These are phyloP conservation scores for Zeuzera pyrina DNA, from an alignment of 2,888 invertebrate genomes.

Conservation along the genomic window DNA sequence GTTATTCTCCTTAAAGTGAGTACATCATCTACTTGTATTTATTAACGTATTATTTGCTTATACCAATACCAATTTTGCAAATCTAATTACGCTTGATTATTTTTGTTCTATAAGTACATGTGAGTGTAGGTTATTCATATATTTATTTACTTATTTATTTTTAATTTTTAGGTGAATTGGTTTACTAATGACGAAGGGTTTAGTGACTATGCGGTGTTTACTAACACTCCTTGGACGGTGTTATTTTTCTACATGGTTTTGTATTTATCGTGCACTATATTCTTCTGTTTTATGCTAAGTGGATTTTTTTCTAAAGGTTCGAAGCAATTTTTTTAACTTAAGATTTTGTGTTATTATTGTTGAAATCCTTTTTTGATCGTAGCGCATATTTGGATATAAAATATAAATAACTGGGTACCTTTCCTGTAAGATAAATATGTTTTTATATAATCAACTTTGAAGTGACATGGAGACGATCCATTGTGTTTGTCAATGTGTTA, in stretches of 20 bases:
- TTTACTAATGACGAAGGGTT: constrained; percentile 56
- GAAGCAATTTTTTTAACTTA: not conserved
- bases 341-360: not conserved
- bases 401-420: too few species aligned
- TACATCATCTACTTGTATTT: too few species aligned
- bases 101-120: not conserved
- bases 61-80: too few species aligned
- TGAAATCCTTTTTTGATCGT: constrained; percentile 1
- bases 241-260: constrained; percentile 80
- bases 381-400: too few species aligned
- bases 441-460: too few species aligned
- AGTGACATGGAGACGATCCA: too few species aligned
- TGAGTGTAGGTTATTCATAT: not conserved
- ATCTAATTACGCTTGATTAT: too few species aligned
- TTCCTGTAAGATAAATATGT: too few species aligned
- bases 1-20: constrained; percentile 73
- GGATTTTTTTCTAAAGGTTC: constrained; percentile 85
- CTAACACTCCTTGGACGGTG: constrained; percentile 77
- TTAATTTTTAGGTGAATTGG: constrained; percentile 64
- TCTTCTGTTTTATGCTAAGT: constrained; percentile 85
- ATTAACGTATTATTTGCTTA: too few species aligned
- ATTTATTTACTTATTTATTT: not conserved
- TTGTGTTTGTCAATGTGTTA: too few species aligned
- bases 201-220: constrained; percentile 76
- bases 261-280: constrained; percentile 80